Percentiles rank a stretch among this genome's conserved stretches.
Evolutionary conservation across 2,888 invertebrate genomes (phyloP).

Genomic region (Mesorhabditis belari): DNA sequence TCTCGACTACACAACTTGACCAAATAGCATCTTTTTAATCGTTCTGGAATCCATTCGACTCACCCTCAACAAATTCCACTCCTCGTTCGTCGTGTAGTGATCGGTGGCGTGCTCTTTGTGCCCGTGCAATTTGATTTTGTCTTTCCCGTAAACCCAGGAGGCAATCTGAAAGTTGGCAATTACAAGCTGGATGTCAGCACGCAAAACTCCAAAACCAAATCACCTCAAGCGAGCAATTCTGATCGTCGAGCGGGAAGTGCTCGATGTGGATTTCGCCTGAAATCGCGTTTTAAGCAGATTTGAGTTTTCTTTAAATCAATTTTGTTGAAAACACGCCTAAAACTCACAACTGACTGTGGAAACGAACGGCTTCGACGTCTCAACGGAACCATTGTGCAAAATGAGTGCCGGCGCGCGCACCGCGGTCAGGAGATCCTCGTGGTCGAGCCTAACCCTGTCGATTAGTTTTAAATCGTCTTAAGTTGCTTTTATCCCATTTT

Average conservation of each 20-base stretch:
- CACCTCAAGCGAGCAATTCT: conserved; percentile 45
- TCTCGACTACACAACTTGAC: neutral
- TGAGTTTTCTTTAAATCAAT: too few relatives aligned
- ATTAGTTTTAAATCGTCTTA: too few relatives aligned
- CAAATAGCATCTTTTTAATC: neutral
- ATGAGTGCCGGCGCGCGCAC: conserved; percentile 41
- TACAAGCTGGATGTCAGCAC: neutral
- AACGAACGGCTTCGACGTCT: conserved; percentile 43
- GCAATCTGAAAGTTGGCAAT: conserved; percentile 37
- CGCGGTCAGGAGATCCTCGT: conserved; percentile 44
- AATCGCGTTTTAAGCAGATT: conserved; percentile 7
- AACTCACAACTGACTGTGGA: conserved; percentile 43
- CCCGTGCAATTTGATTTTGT: conserved; percentile 44
- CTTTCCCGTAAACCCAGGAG: conserved; percentile 46
- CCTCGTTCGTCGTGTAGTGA: conserved; percentile 44
- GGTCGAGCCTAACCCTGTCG: conserved; percentile 40
- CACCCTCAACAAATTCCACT: conserved; percentile 44
- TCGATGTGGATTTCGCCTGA: conserved; percentile 36
- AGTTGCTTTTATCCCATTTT: too few relatives aligned
- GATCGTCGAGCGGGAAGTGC: conserved; percentile 37
- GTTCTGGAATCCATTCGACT: neutral
- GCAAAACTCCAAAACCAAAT: neutral
- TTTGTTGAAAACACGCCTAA: too few relatives aligned
- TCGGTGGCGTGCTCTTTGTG: conserved; percentile 40
- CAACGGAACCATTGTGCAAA: conserved; percentile 42